phyloP scores from a whole-genome alignment of 1,140 invertebrate genomes.

The Drosophila sturtevanti region DNA sequence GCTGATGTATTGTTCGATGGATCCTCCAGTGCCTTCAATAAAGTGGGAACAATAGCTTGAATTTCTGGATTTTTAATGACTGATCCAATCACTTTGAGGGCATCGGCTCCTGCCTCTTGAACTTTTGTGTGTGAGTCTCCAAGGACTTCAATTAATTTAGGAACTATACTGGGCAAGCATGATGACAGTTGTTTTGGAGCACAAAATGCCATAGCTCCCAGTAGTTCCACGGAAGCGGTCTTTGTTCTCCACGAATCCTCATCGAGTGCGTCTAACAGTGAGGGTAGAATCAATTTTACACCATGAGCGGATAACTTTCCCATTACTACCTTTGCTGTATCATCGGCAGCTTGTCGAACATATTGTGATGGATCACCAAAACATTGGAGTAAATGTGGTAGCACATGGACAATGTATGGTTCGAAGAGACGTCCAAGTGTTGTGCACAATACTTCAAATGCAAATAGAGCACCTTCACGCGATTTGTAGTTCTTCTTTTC shows the following conservation, averaged over 20 bases:
- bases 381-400: slow-evolving; percentile 96
- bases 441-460: slow-evolving; percentile 98
- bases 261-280: slow-evolving; percentile 95
- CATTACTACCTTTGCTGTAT: slow-evolving; percentile 98
- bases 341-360: slow-evolving; percentile 95
- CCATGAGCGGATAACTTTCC: slow-evolving; percentile 97
- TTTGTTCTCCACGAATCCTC: slow-evolving; percentile 99
- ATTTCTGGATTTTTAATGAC: slow-evolving; percentile 99
- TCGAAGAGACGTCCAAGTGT: slow-evolving; percentile 98
- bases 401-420: slow-evolving; percentile 98
- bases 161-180: slow-evolving; percentile 98
- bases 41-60: slow-evolving; percentile 95
- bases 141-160: slow-evolving; percentile 98
- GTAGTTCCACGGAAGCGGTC: slow-evolving; percentile 96
- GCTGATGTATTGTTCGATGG: slow-evolving; percentile 97
- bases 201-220: slow-evolving; percentile 99
- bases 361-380: slow-evolving; percentile 98
- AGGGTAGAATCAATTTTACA: slow-evolving; percentile 96
- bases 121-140: slow-evolving; percentile 99
- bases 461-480: slow-evolving; percentile 97
- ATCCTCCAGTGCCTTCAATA: slow-evolving; percentile 97
- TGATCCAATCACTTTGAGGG: slow-evolving; percentile 97
- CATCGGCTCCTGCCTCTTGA: slow-evolving; percentile 97
- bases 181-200: slow-evolving; percentile 99
- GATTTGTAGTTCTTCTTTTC: slow-evolving; percentile 98